Evolutionary conservation across 1,140 invertebrate species (phyloP).

Genomic region (Lepidotrigona ventralis): DNA sequence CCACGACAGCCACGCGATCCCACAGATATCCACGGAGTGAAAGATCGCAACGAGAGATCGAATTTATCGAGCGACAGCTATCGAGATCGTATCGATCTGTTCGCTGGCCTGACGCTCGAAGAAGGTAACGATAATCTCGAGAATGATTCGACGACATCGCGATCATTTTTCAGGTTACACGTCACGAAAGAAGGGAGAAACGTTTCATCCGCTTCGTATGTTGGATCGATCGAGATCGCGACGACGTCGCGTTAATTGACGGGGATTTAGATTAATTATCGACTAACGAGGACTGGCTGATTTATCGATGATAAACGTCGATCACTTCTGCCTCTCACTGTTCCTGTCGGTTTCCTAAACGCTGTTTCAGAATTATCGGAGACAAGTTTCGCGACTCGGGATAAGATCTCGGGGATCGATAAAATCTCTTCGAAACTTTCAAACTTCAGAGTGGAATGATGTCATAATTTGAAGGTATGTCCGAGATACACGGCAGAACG

Average conservation of each 20-base stretch:
- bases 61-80: conserved; percentile 21
- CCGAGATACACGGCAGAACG: too few relatives aligned
- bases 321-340: neutral
- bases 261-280: conserved; percentile 42
- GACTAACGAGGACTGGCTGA: neutral
- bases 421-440: neutral
- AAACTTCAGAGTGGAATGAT: too few relatives aligned
- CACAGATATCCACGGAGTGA: neutral
- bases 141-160: conserved; percentile 3
- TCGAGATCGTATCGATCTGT: conserved; percentile 1
- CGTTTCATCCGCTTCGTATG: conserved; percentile 17
- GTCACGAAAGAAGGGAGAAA: neutral
- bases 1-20: neutral
- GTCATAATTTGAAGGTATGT: too few relatives aligned
- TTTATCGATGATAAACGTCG: conserved; percentile 18
- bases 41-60: conserved; percentile 16
- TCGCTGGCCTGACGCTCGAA: neutral
- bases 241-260: conserved; percentile 29
- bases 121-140: neutral
- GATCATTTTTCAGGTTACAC: conserved; percentile 3
- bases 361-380: neutral
- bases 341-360: too few relatives aligned
- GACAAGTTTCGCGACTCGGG: neutral
- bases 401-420: neutral
- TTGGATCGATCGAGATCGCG: conserved; percentile 22